Evolutionary conservation across 1,140 invertebrate species (phyloP).

Genomic region (Doryteuthis pealeii): DNA sequence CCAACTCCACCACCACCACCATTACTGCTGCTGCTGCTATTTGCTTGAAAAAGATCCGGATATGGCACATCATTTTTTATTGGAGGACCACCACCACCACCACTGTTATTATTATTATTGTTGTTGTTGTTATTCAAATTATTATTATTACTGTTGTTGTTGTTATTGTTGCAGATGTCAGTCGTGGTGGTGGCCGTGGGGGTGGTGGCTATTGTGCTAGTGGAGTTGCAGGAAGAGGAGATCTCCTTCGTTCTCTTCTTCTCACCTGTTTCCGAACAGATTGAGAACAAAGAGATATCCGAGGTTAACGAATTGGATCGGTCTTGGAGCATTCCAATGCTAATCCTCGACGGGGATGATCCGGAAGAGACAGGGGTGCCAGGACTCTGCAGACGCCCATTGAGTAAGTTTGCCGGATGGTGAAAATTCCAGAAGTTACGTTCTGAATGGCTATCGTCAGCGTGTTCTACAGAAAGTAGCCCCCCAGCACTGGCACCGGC

Average conservation of each 20-base stretch:
- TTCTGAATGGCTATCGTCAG: conserved; percentile 9
- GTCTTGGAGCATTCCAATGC: conserved; percentile 8
- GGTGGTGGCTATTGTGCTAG: neutral
- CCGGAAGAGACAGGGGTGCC: conserved; percentile 17
- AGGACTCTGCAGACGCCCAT: conserved; percentile 9
- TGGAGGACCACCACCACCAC: neutral
- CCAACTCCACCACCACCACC: neutral
- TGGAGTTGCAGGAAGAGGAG: neutral
- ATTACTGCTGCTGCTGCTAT: neutral
- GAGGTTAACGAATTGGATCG: conserved; percentile 31
- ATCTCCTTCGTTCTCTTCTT: conserved; percentile 23
- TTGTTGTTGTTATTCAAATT: no score
- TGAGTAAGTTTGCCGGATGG: neutral
- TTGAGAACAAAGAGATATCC: conserved; percentile 33
- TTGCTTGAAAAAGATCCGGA: conserved; percentile 2
- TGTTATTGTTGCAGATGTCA: no score
- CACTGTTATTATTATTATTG: no score
- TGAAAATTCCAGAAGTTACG: neutral
- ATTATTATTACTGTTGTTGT: no score
- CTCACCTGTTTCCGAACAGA: conserved; percentile 49
- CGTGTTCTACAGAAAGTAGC: neutral
- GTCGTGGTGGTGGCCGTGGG: neutral
- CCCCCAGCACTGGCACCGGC: neutral
- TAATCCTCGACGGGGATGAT: conserved; percentile 9
- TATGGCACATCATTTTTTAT: conserved; percentile 6